These are phyloP conservation scores for Lepidonotus clava DNA, from an alignment of 2,888 invertebrate genomes.

Conservation along the genomic window DNA sequence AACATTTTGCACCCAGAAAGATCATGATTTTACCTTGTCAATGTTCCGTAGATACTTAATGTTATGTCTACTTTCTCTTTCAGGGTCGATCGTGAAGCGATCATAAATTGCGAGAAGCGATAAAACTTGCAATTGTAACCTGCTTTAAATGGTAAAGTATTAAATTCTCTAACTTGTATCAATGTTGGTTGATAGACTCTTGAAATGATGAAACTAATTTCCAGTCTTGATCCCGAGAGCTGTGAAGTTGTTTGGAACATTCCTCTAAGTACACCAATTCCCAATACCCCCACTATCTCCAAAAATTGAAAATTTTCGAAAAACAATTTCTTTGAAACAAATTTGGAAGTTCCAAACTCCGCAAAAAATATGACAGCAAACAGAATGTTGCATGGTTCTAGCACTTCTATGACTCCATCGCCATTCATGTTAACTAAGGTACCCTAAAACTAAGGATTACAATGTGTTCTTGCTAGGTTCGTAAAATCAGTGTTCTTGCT, in stretches of 20 bases:
- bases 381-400: constrained; percentile 20
- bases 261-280: too few relatives aligned
- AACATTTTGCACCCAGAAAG: too few relatives aligned
- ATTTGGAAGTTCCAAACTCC: not conserved
- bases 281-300: too few relatives aligned
- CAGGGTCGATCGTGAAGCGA: not conserved
- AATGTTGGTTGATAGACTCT: not conserved
- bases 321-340: too few relatives aligned
- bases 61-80: constrained; percentile 24
- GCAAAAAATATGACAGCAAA: constrained; percentile 20
- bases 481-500: too few relatives aligned
- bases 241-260: not conserved
- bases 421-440: too few relatives aligned
- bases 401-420: too few relatives aligned
- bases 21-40: too few relatives aligned
- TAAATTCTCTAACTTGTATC: not conserved
- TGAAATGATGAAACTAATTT: not conserved
- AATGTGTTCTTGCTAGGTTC: too few relatives aligned
- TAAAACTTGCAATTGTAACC: constrained; percentile 46
- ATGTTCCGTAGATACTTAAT: too few relatives aligned
- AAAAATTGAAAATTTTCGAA: too few relatives aligned
- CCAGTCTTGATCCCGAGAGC: not conserved
- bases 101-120: constrained; percentile 48
- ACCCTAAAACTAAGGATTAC: too few relatives aligned
- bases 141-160: constrained; percentile 54